A percentile compares a stretch with the other conserved stretches of the same genome.
phyloP scores from a whole-genome alignment of 1,140 invertebrate genomes.

The Pseudoatta argentina region DNA sequence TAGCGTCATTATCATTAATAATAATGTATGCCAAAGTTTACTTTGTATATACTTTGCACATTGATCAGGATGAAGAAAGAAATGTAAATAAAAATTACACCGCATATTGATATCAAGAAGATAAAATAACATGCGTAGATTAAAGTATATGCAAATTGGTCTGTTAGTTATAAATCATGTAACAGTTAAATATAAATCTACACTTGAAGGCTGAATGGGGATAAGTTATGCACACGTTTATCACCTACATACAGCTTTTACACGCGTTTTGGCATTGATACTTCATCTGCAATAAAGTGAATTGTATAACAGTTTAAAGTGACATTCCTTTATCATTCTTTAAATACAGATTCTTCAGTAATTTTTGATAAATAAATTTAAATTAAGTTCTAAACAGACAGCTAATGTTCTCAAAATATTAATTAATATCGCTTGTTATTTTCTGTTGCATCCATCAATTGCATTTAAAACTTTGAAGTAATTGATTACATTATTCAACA shows the following conservation, averaged over 20 bases:
- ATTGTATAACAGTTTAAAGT: not conserved
- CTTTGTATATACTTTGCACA: not conserved
- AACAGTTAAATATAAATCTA: slow-evolving; percentile 42
- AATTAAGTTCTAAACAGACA: not conserved
- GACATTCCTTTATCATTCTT: not conserved
- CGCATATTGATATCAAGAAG: not conserved
- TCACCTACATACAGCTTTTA: slow-evolving; percentile 14
- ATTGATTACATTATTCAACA: no score
- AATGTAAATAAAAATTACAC: not conserved
- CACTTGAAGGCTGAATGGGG: slow-evolving; percentile 45
- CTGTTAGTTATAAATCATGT: slow-evolving; percentile 18
- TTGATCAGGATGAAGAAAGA: not conserved
- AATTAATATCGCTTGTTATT: not conserved
- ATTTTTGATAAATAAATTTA: not conserved
- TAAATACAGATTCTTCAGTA: not conserved
- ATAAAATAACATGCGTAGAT: not conserved
- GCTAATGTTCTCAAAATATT: not conserved
- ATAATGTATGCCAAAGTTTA: slow-evolving; percentile 15
- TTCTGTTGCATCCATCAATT: no score
- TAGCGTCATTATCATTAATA: slow-evolving; percentile 22
- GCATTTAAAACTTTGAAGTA: no score
- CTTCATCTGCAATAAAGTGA: not conserved
- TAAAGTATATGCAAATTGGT: not conserved
- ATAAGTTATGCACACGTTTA: slow-evolving; percentile 5
- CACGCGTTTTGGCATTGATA: slow-evolving; percentile 17